Conservation (phyloP, 2,113 vertebrate species). For the Hiodon tergisus region DNA sequence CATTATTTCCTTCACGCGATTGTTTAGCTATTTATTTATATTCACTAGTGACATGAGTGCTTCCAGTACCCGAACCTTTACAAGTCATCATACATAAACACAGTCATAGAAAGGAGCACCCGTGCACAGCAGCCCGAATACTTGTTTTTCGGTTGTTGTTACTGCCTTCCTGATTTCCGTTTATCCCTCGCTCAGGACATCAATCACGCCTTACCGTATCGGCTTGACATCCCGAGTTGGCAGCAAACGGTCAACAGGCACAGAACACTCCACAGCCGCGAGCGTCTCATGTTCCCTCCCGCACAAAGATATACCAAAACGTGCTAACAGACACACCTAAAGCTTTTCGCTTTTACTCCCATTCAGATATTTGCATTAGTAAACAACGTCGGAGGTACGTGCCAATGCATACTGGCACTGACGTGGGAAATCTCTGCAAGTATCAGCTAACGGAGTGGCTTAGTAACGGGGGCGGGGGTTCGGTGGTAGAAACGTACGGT, state of each 20-base stretch:
- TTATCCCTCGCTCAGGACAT: background rate
- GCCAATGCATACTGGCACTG: constrained; percentile 10
- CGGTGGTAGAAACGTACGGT: background rate
- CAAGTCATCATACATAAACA: too few species aligned
- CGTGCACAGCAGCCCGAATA: too few species aligned
- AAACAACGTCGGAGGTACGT: constrained; percentile 18
- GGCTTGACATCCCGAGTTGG: constrained; percentile 49
- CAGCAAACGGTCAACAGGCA: constrained; percentile 57
- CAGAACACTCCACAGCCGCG: constrained; percentile 52
- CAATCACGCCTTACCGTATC: constrained; percentile 58
- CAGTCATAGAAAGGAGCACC: too few species aligned
- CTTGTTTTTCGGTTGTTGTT: too few species aligned
- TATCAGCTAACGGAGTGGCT: constrained; percentile 19
- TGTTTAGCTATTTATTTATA: too few species aligned
- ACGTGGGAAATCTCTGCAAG: constrained; percentile 12
- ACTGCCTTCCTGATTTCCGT: background rate
- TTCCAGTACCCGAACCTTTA: too few species aligned
- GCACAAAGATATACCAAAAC: constrained; percentile 6
- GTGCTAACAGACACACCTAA: constrained; percentile 25
- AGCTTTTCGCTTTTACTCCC: constrained; percentile 18
- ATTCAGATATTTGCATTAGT: constrained; percentile 41
- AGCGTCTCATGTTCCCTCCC: constrained; percentile 51
- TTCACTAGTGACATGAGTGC: too few species aligned
- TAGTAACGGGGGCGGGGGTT: background rate
- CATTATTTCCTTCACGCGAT: too few species aligned